Base-by-base conservation (phyloP, 30 jellyfish, hydroid and myxozoan species). In the Chrysaora quinquecirrha region DNA sequence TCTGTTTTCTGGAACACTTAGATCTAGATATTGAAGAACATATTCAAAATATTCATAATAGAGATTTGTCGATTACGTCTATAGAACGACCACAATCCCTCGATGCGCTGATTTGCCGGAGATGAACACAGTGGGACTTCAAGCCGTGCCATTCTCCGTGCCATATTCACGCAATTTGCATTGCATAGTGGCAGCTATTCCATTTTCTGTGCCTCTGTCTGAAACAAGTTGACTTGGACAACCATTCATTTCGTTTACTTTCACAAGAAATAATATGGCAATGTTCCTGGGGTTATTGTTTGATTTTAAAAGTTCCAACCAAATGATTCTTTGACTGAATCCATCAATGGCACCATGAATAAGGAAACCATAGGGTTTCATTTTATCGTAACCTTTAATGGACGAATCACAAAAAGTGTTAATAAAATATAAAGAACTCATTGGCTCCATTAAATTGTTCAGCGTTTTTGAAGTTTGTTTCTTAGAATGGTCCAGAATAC, bases 261-360 rank as follows among this genome's bases (percentile, higher is more conserved):
- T 20, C 2, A 9, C 60, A 9, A 64, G 52, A 33, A 21, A 64
- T 9, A 21, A 64, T 7, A 9, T 24, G 2, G 77, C 77, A 4
- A 64, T 20, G 50, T 21, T 30, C 48, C 25, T n/a, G 25, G 77
- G 77, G 6, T n/a, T n/a, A 20, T 64, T 64, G 50, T 64, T 64
- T 28, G 77, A 64, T 25, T 20, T 28, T 64, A 33, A n/a, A n/a
- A n/a, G n/a, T n/a, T n/a, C 30, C 79, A 48, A 23, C 73, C 74
- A 74, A 19, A 56, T n/a, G 31, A 6, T 28, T 46, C 75, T 74
- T 30, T 74, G 22, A 74, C 74, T 48, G 61, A 74, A 74, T 48
- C 86, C 86, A 49, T 74, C 86, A 4, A 74, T 74, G 1, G 79
- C 78, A 52, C 88, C 88, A 76, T 76, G 82, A 31, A 76, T 32